Conservation (phyloP, 2,113 vertebrate genomes). For the Deroptyus accipitrinus region DNA sequence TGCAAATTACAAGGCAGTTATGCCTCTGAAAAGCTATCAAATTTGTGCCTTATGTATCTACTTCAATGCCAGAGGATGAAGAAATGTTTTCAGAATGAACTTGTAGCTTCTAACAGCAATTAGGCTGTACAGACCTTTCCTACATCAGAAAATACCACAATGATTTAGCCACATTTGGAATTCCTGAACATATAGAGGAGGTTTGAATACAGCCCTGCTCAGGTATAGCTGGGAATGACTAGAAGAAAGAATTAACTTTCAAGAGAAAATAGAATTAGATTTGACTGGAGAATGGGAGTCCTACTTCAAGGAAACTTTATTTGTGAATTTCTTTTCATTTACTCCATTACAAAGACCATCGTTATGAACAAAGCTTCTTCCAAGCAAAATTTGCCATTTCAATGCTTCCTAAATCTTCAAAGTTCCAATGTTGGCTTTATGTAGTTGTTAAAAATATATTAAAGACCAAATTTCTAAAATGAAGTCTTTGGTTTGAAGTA, state of each 20-base stretch:
- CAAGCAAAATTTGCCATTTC: not conserved
- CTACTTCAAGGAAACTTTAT: not conserved
- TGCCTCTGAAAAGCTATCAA: not conserved
- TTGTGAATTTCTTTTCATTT: not conserved
- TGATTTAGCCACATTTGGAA: not conserved
- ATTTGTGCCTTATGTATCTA: fast-evolving
- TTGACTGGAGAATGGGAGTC: not conserved
- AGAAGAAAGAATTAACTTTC: not conserved
- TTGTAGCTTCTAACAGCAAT: not conserved
- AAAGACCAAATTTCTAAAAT: not conserved
- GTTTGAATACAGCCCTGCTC: not conserved
- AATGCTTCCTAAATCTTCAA: not conserved
- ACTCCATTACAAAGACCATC: not conserved
- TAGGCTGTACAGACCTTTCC: not conserved
- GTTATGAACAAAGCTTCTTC: not conserved
- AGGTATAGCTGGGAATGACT: fast-evolving
- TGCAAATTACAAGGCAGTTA: not conserved
- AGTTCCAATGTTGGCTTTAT: not conserved
- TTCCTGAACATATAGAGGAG: not conserved
- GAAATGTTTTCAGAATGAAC: not conserved
- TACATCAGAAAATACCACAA: not conserved
- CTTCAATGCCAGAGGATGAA: not conserved
- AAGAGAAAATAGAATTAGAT: not conserved
- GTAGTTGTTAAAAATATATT: not conserved
- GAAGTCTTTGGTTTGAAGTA: fast-evolving